Evolutionary conservation across 2,113 vertebrate genomes (phyloP), one percentile per base, ranked within the genome.

Genomic region (Ivindomyrus marchei): DNA sequence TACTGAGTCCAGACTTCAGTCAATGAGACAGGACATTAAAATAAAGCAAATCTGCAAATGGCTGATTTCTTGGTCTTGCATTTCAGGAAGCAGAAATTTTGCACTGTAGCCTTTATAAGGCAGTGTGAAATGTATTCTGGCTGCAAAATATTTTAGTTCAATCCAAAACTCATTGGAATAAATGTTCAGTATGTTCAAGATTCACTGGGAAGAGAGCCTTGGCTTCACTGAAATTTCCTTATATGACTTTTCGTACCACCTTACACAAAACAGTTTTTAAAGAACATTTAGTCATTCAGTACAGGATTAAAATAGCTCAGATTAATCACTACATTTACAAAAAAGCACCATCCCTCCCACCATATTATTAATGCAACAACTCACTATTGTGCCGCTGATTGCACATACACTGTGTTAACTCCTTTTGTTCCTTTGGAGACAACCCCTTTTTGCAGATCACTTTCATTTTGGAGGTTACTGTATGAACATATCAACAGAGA

Each of bases 381-480:
- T 92, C 89, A 94, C 93, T 89, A 39, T 27, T 2, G 13, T 50
- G 24, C 24, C 85, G 2, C 53, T 24, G 50, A 1, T 74, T 86
- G 91, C 94, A 95, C 27, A 92, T 0, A 56, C 93, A 94, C 45
- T 89, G 87, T 1, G 74, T 36, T 70, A 91, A 24, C 0, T 66
- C 15, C 11, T 17, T 24, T 24, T 2, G 56, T 56, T 80, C 53
- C 0, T 1, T 1, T 8, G 86, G 88, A 27, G 77, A 0, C 1
- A 49, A 42, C 1, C 15, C 13, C 1, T 0, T 3, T 21, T 0
- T 87, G 84, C 94, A 94, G 45, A 0, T 86, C 0, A 5, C 0
- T 47, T 0, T 89, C 13, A n/a, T 91, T 1, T 0, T 42, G 0
- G 4, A 2, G 11, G 42, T 3, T 47, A 77, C 93, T 94, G 90